phyloP scores from a whole-genome alignment of 2,113 vertebrate genomes.

The Panurus biarmicus region DNA sequence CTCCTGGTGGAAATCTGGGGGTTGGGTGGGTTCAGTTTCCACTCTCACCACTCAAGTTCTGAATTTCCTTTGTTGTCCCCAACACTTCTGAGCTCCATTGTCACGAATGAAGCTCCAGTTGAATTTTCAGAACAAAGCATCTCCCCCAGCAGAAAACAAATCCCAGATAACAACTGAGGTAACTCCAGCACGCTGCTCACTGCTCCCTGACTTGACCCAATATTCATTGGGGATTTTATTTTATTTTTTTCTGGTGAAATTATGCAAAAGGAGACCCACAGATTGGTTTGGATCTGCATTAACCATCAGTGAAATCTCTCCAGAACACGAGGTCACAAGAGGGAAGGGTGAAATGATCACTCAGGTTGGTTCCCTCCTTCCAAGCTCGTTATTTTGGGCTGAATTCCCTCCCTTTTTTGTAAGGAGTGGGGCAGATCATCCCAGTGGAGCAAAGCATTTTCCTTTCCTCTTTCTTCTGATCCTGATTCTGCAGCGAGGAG shows the following conservation, averaged over 20 bases:
- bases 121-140: background rate
- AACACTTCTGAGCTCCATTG: background rate
- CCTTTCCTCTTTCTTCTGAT: background rate
- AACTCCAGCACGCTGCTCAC: background rate
- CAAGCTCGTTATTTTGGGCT: background rate
- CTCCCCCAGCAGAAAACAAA: background rate
- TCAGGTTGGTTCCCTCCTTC: background rate
- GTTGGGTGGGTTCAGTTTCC: background rate
- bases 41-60: background rate
- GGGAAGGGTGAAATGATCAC: background rate
- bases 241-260: background rate
- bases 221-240: rapidly evolving
- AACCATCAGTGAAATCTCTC: background rate
- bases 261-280: background rate
- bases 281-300: background rate
- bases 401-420: background rate
- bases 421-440: background rate
- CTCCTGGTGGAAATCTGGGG: background rate
- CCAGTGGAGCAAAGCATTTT: background rate
- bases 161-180: background rate
- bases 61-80: background rate
- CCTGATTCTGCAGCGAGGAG: background rate
- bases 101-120: background rate
- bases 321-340: background rate
- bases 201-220: too few species aligned